Evolutionary conservation across 35 echinoderm and acorn worm genomes (phyloP), one percentile per base, ranked within the genome.

Genomic region (Stichopus chloronotus): DNA sequence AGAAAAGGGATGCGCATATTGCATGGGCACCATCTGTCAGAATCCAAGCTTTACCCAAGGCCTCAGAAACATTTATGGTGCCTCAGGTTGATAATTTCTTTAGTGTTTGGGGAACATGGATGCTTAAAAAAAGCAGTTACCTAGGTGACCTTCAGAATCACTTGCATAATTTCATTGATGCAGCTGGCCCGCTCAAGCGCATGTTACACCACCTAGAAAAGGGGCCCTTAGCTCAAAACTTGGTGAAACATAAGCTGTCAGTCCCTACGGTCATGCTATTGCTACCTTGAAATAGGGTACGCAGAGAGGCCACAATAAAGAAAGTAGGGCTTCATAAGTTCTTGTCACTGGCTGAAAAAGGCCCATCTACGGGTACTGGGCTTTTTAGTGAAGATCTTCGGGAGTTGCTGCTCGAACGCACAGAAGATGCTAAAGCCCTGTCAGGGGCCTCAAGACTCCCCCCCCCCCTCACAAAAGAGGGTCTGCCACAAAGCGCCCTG

Each of bases 141-240:
- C 79, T 52, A 83, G 53, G 79, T 83, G 79, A 83, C 7, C 79
- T 83, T 8, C 79, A 83, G 53, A 83, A 83, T 83, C 53, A 55
- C 6, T 83, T 83, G 53, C 24, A 4, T 4, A 83, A 83, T 83
- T 83, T 83, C 7, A 83, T 83, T 5, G 79, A 83, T 83, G 79
- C 21, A 52, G 79, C 79, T 5, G 79, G 79, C 24, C 79, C 21
- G 16, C 79, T 83, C 53, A 83, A 20, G 4, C 79, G 24, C 79
- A 83, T 83, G 79, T 55, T 83, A 5, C 79, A 83, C 79, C 79
- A 83, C 79, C 78, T 80, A 80, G 78, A 80, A 80, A 80, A 80
- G 78, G 78, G 78, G 14, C 22, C 78, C 25, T 43, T 80, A 20
- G 16, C 78, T 80, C 78, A 80, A 13, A 23, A 80, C 78, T 43